A percentile compares a stretch with the other conserved stretches of the same genome.
Evolutionary conservation across 2,888 invertebrate genomes (phyloP).

Genomic region (Mellilla xanthometata): DNA sequence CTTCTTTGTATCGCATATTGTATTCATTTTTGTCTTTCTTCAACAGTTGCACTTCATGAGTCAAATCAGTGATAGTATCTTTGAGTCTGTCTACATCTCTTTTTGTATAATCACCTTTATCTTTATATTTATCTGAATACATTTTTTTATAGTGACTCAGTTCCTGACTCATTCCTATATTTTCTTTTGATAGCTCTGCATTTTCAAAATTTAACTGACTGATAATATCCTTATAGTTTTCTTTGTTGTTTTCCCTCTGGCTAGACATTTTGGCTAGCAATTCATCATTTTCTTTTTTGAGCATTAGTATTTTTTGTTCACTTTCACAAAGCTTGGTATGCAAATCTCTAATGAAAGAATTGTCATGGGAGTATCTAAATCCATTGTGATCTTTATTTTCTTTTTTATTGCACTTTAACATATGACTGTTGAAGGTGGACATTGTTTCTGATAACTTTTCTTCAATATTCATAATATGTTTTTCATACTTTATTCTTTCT

Average conservation of each 20-base stretch:
- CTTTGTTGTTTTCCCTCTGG: conserved; percentile 51
- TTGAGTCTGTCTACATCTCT: conserved; percentile 56
- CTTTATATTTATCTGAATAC: conserved; percentile 43
- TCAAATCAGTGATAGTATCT: conserved; percentile 56
- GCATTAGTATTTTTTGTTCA: conserved; percentile 73
- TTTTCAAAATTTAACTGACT: conserved; percentile 71
- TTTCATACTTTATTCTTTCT: conserved; percentile 73
- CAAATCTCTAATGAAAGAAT: conserved; percentile 62
- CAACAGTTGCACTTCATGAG: conserved; percentile 54
- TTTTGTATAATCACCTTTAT: conserved; percentile 47
- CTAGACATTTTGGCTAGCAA: conserved; percentile 46
- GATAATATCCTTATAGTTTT: conserved; percentile 69
- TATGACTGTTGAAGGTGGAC: conserved; percentile 59
- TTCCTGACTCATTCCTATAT: conserved; percentile 64
- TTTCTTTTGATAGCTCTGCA: conserved; percentile 70
- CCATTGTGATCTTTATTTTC: conserved; percentile 40
- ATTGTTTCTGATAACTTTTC: conserved; percentile 66
- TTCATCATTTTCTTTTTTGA: conserved; percentile 75
- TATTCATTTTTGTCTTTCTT: conserved; percentile 72
- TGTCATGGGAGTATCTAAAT: conserved; percentile 42
- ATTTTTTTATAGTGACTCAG: conserved; percentile 61
- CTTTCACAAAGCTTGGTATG: conserved; percentile 72
- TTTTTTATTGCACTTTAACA: conserved; percentile 39
- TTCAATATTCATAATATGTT: conserved; percentile 56
- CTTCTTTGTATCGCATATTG: conserved; percentile 61